Percentiles rank a stretch among this genome's conserved stretches.
phyloP scores from a whole-genome alignment of 2,797 vertebrate genomes.

The Gallinago solitaria region DNA sequence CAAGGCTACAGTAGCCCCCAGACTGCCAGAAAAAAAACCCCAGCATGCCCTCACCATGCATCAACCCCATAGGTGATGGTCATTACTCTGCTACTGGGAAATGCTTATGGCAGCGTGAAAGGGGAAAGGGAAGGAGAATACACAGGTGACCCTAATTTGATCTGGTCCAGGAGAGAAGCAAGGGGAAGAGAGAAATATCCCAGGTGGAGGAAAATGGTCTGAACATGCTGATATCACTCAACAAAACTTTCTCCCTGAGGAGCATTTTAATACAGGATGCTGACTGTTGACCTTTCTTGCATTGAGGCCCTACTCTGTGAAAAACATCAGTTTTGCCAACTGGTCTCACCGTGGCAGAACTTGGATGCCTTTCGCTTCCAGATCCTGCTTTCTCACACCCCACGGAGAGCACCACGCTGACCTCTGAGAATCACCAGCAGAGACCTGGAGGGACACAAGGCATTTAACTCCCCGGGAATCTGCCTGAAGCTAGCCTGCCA shows the following conservation, averaged over 20 bases:
- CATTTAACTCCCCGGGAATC: rapidly evolving
- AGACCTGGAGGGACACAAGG: neutral
- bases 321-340: neutral
- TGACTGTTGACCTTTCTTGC: neutral
- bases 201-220: neutral
- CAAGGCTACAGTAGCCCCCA: neutral
- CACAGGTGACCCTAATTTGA: neutral
- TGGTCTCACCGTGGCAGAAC: rapidly evolving
- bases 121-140: neutral
- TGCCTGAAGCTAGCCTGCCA: neutral
- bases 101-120: neutral
- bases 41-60: too few species aligned
- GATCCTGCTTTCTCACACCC: neutral
- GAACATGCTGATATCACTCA: neutral
- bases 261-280: rapidly evolving
- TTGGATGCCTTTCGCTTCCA: neutral
- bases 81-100: neutral
- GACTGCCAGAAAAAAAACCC: neutral
- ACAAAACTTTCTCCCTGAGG: neutral
- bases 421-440: neutral
- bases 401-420: rapidly evolving
- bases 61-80: too few species aligned
- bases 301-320: neutral
- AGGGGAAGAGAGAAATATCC: neutral
- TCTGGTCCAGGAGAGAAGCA: neutral